Evolutionary conservation across 2,888 invertebrate species (phyloP).

Genomic region (Cinara cedri): DNA sequence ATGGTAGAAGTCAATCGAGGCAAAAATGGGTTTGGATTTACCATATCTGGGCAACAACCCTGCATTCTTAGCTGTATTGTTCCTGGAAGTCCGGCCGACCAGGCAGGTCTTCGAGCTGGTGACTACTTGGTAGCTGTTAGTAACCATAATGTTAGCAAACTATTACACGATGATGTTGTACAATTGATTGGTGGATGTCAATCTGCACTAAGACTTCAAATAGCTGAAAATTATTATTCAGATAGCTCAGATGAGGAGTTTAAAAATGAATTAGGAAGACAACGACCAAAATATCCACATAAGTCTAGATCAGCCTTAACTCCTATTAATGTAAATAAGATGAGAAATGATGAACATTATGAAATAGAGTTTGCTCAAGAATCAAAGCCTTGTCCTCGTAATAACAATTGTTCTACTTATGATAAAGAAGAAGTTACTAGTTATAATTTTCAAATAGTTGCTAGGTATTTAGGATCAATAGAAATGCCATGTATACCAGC

Average conservation of each 20-base stretch:
- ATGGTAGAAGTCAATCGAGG: constrained; percentile 86
- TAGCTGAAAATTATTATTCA: constrained; percentile 84
- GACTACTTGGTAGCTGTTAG: constrained; percentile 93
- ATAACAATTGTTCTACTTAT: constrained; percentile 51
- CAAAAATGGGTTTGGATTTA: constrained; percentile 93
- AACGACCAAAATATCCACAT: constrained; percentile 69
- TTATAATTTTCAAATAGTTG: constrained; percentile 71
- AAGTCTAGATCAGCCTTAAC: constrained; percentile 62
- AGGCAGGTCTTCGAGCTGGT: constrained; percentile 87
- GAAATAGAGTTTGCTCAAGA: constrained; percentile 19
- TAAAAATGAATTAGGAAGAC: constrained; percentile 67
- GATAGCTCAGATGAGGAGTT: constrained; percentile 83
- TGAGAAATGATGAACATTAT: constrained; percentile 39
- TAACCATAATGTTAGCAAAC: constrained; percentile 86
- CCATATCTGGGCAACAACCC: constrained; percentile 94
- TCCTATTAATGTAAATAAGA: constrained; percentile 58
- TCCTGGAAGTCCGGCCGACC: constrained; percentile 85
- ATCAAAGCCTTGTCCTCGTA: constrained; percentile 30
- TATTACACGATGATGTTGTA: constrained; percentile 92
- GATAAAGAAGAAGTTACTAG: constrained; percentile 44
- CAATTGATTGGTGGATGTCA: constrained; percentile 85
- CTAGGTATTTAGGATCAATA: constrained; percentile 94
- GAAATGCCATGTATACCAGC: constrained; percentile 89
- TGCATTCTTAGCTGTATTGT: constrained; percentile 95
- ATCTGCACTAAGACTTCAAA: constrained; percentile 82